phyloP scores from a whole-genome alignment of 2,113 vertebrate genomes.

The Bos taurus region ARS-UCD2.0 NC_037333.1:68825501-68826000 shows the following conservation, averaged over 20 bases:
- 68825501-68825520: neutral
- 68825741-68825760: neutral
- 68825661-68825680: conserved; percentile 31
- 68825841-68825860: neutral
- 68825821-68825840: neutral
- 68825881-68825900: neutral
- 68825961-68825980: neutral
- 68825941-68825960: conserved; percentile 29
- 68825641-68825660: neutral
- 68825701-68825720: neutral
- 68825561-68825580: neutral
- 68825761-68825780: neutral
- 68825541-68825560: neutral
- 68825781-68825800: neutral
- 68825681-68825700: neutral
- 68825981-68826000: neutral
- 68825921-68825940: conserved; percentile 27
- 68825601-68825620: neutral
- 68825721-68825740: neutral
- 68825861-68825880: neutral
- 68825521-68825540: neutral
- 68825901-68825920: neutral
- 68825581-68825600: neutral
- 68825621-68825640: neutral
- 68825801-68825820: neutral